phyloP scores from a whole-genome alignment of 2,113 vertebrate genomes.

The Eurypyga helias region DNA sequence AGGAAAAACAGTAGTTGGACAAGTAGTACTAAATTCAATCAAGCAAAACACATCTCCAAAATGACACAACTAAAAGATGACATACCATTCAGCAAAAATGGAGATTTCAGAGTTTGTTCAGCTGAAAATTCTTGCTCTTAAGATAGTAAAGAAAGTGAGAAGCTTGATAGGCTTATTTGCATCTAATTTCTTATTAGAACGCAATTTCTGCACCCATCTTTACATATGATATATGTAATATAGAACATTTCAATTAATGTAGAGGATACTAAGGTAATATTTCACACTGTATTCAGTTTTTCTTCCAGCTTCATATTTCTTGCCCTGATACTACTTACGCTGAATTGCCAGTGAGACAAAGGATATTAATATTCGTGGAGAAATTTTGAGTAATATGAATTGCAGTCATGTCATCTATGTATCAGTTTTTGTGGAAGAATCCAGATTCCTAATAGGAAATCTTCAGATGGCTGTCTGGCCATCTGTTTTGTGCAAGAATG shows the following conservation, averaged over 20 bases:
- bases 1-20: background rate
- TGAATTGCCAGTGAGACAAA: background rate
- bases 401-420: background rate
- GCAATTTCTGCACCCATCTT: background rate
- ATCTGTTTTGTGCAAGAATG: background rate
- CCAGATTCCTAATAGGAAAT: background rate
- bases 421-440: background rate
- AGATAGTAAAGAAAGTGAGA: background rate
- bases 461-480: background rate
- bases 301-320: background rate
- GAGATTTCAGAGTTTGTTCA: background rate
- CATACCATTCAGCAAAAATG: background rate
- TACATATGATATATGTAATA: background rate
- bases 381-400: background rate
- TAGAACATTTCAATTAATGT: background rate
- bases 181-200: background rate
- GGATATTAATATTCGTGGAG: background rate
- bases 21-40: background rate
- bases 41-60: background rate
- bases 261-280: background rate
- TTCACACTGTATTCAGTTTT: background rate
- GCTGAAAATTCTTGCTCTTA: background rate
- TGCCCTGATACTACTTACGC: background rate
- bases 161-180: background rate
- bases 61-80: background rate